Evolutionary conservation across 2,888 invertebrate species (phyloP).

Genomic region (Formica aserva): DNA sequence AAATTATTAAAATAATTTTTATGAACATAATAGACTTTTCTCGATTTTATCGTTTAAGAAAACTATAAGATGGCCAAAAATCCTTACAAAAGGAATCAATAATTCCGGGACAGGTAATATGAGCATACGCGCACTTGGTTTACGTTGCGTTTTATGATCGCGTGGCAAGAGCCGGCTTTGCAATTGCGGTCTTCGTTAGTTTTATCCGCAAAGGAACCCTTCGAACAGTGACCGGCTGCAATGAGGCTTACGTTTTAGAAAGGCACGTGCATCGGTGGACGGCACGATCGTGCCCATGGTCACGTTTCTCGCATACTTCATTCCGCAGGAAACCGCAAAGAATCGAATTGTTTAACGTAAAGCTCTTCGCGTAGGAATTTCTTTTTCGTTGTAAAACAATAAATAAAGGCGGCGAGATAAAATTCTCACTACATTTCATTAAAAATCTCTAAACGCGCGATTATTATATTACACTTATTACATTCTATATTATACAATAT

Average conservation of each 20-base stretch:
- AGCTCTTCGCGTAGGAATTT: slow-evolving; percentile 45
- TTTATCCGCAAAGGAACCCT: slow-evolving; percentile 20
- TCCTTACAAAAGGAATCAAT: not conserved
- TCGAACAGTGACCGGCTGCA: slow-evolving; percentile 12
- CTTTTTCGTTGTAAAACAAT: slow-evolving; percentile 54
- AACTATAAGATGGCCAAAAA: not conserved
- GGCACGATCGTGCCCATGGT: slow-evolving; percentile 57
- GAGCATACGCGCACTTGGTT: slow-evolving; percentile 13
- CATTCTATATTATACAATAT: not conserved
- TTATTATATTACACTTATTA: not conserved
- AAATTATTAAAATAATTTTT: not conserved
- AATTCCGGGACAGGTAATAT: not conserved
- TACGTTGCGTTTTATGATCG: slow-evolving; percentile 1
- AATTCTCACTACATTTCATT: not conserved
- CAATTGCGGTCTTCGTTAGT: slow-evolving; percentile 29
- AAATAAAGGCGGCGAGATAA: slow-evolving; percentile 5
- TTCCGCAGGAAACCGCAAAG: slow-evolving; percentile 62
- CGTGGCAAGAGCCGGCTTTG: slow-evolving; percentile 19
- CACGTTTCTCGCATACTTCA: slow-evolving; percentile 71
- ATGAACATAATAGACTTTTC: not conserved
- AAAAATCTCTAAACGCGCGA: not conserved
- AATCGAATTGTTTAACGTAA: slow-evolving; percentile 64
- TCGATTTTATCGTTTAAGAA: slow-evolving; percentile 7
- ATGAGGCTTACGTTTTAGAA: slow-evolving; percentile 60
- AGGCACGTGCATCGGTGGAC: slow-evolving; percentile 58